Conservation (phyloP, 2,888 invertebrate genomes). For the Netelia melanura region DNA sequence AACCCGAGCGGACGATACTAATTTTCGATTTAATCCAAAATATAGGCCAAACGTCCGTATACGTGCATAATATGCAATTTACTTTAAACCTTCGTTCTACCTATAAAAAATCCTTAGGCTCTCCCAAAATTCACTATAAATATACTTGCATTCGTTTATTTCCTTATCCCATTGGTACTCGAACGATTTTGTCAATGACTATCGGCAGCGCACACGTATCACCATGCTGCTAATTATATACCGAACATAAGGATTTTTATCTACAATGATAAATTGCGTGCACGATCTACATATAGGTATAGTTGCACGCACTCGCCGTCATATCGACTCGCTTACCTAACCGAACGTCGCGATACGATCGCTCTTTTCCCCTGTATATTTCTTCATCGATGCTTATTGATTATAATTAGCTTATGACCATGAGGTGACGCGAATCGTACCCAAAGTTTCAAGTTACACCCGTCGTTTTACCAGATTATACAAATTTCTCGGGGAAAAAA, state of each 20-base stretch:
- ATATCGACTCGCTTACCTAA: neutral
- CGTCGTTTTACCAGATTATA: too few relatives aligned
- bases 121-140: slow-evolving; percentile 26
- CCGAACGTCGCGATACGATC: neutral
- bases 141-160: slow-evolving; percentile 1
- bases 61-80: neutral
- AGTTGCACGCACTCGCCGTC: too few relatives aligned
- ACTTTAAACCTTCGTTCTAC: neutral
- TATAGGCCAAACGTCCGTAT: neutral
- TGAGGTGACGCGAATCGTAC: too few relatives aligned
- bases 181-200: neutral
- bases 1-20: neutral
- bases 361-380: neutral
- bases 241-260: neutral
- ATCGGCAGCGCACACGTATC: neutral
- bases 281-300: too few relatives aligned
- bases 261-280: neutral
- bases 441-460: too few relatives aligned
- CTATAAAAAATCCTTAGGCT: neutral
- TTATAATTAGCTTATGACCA: too few relatives aligned
- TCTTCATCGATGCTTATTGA: neutral
- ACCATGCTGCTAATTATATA: neutral
- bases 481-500: too few relatives aligned
- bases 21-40: neutral
- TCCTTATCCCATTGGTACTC: slow-evolving; percentile 1